These are phyloP conservation scores for Eupithecia insigniata DNA, from an alignment of 2,888 invertebrate species.

Conservation along the genomic window DNA sequence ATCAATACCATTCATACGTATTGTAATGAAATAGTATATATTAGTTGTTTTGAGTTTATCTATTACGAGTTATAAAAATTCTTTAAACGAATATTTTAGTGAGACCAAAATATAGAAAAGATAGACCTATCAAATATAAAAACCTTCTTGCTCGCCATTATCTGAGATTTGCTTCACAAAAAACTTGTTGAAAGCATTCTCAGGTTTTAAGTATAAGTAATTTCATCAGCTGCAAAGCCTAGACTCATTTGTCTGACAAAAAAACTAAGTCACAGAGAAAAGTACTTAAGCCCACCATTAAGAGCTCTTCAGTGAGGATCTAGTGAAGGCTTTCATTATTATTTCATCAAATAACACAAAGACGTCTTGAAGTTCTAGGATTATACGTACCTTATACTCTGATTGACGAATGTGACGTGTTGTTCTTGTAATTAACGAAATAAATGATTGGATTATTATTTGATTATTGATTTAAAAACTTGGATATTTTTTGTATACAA, in stretches of 20 bases:
- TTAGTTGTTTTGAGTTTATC: background rate
- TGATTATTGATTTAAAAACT: too few species aligned
- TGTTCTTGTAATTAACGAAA: too few species aligned
- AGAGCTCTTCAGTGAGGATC: background rate
- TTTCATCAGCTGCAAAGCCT: background rate
- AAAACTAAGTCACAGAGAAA: slow-evolving; percentile 14
- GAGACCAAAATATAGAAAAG: background rate
- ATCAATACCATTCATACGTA: too few species aligned
- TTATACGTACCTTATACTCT: background rate
- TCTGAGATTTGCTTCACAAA: background rate
- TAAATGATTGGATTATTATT: too few species aligned
- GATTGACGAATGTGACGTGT: too few species aligned
- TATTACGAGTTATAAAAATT: too few species aligned
- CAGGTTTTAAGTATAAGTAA: background rate
- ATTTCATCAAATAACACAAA: slow-evolving; percentile 5
- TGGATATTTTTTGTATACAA: too few species aligned
- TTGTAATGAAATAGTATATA: too few species aligned
- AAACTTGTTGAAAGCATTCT: slow-evolving; percentile 7
- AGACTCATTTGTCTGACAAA: slow-evolving; percentile 1
- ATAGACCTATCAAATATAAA: background rate
- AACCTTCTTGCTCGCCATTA: background rate
- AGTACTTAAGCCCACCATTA: slow-evolving; percentile 3
- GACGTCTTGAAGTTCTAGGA: background rate
- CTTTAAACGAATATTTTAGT: too few species aligned
- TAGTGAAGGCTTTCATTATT: background rate